Conservation (phyloP, 2,113 vertebrate genomes). For the Syngnathus typhle region DNA sequence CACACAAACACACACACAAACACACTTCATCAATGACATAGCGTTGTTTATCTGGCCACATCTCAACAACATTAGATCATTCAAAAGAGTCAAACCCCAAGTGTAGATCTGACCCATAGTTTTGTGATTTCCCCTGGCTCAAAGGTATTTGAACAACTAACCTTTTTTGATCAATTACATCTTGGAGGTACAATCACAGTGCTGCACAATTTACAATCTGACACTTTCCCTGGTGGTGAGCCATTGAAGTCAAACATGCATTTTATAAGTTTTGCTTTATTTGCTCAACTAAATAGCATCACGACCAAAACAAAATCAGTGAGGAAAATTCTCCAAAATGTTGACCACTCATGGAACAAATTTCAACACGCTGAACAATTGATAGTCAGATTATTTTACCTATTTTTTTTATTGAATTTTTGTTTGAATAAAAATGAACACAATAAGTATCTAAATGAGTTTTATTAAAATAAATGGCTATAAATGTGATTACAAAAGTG, state of each 20-base stretch:
- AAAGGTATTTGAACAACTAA: not conserved
- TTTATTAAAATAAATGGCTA: too few species aligned
- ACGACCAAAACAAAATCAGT: too few species aligned
- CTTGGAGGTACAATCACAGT: too few species aligned
- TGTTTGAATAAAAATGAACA: not conserved
- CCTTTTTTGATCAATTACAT: not conserved
- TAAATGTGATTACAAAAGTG: not conserved
- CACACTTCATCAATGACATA: constrained; percentile 1
- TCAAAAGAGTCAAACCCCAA: constrained; percentile 10
- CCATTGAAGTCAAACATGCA: not conserved
- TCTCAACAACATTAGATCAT: constrained; percentile 21
- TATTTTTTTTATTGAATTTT: too few species aligned
- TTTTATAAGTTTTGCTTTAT: not conserved
- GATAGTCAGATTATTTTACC: not conserved
- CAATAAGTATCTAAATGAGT: too few species aligned
- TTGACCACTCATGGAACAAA: not conserved
- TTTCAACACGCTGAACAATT: not conserved
- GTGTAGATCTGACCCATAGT: constrained; percentile 12
- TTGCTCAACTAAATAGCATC: too few species aligned
- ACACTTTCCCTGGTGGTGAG: not conserved
- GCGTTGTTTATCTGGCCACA: constrained; percentile 10
- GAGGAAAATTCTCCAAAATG: too few species aligned
- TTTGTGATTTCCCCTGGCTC: not conserved
- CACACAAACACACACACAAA: not conserved
- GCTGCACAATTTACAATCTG: too few species aligned